Base-by-base conservation (phyloP, 2,888 invertebrate genomes). In the Hetaerina titia region DNA sequence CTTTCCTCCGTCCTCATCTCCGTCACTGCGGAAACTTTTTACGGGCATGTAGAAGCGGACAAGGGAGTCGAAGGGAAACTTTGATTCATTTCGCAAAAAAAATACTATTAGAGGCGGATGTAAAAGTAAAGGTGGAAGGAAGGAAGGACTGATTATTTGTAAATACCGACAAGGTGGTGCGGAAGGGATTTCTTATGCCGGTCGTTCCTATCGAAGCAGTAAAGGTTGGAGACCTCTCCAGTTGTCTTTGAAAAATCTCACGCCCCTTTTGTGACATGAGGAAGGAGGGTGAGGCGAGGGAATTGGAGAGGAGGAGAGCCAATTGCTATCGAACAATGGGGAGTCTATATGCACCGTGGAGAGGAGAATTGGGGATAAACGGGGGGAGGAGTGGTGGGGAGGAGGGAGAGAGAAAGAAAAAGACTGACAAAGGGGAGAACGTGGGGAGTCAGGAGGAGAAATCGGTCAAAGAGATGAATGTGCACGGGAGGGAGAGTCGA, bases 291-390 rank as follows among this genome's bases (percentile, higher is more conserved):
- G 57, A 45, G 17, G 58, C 11, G 89, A 19, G 45, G 89, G 57
- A 69, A 57, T 22, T 22, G 45, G 92, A 19, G 69, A 92, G 89
- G 69, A 69, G 22, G 89, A 58, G 89, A 89, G 58, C 57, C 89
- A 89, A 89, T 89, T 58, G 57, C 89, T 89, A 57, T 57, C 89
- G 89, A 58, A 89, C 89, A 89, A 89, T 56, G 89, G 89, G 13
- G 89, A 58, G 19, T 58, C 22, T 89, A 22, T 56, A 57, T 89
- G 89, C 22, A 58, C 57, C 89, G 89, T 89, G 89, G 89, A 89
- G 57, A 58, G 57, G 88, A 58, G 88, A 88, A 88, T 88, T 31
- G 56, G 88, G 22, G 81, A 81, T 25, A 31, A 81, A 81, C 13
- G 6, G 58, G 56, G 89, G 8, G 89, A 7, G 57, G 89, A 2